These are phyloP conservation scores for Anas platyrhynchos DNA, from an alignment of 2,113 vertebrate species.

Conservation along the genomic window DNA sequence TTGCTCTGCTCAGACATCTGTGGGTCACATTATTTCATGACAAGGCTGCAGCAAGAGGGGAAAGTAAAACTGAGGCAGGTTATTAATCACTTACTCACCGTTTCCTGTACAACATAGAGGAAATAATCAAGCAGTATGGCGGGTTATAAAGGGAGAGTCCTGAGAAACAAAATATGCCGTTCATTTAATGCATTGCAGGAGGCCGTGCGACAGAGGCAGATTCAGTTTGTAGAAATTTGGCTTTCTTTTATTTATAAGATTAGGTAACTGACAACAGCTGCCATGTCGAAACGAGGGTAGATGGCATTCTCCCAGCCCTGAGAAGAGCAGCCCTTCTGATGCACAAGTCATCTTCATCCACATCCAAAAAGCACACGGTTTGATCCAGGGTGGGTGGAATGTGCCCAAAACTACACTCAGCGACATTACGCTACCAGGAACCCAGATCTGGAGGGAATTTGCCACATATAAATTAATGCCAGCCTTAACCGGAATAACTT, in stretches of 20 bases:
- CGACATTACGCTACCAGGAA: conserved; percentile 20
- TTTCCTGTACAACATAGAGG: conserved; percentile 67
- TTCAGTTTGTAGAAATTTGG: conserved; percentile 44
- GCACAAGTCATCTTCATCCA: conserved; percentile 27
- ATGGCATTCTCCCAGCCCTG: conserved; percentile 47
- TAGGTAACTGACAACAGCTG: conserved; percentile 66
- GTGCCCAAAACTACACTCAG: background rate
- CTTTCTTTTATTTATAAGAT: conserved; percentile 61
- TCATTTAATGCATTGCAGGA: conserved; percentile 59
- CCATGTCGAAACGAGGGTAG: conserved; percentile 58
- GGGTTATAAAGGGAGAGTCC: conserved; percentile 64
- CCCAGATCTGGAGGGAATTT: conserved; percentile 8
- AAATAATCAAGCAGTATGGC: conserved; percentile 65
- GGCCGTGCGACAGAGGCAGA: background rate
- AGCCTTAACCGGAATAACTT: conserved; percentile 40
- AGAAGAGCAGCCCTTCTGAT: background rate
- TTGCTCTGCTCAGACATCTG: conserved; percentile 75
- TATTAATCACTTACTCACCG: conserved; percentile 78
- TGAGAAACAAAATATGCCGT: conserved; percentile 56
- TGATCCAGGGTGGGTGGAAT: background rate
- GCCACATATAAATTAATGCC: conserved; percentile 38
- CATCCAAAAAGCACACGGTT: background rate
- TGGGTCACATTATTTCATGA: conserved; percentile 74
- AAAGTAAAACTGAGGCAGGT: conserved; percentile 73
- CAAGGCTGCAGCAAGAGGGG: conserved; percentile 67